Evolutionary conservation across 2,888 invertebrate genomes (phyloP).

Genomic region (Sinelater perroti): DNA sequence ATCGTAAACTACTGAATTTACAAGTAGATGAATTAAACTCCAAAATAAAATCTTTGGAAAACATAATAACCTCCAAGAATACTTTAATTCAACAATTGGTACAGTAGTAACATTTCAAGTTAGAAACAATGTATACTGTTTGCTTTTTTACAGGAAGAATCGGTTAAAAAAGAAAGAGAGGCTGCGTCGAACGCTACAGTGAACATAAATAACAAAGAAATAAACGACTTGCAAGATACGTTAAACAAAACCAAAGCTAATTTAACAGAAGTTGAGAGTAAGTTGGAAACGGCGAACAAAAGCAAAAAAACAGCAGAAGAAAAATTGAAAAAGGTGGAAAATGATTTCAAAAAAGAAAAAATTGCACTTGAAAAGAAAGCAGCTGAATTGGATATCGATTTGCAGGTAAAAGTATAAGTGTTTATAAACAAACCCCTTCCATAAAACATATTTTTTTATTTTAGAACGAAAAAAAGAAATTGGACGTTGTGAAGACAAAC

Average conservation of each 20-base stretch:
- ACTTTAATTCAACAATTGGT: slow-evolving; percentile 71
- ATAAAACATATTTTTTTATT: slow-evolving; percentile 34
- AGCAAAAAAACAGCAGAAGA: slow-evolving; percentile 56
- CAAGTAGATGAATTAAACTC: slow-evolving; percentile 67
- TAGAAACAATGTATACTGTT: not conserved
- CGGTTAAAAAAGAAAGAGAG: slow-evolving; percentile 62
- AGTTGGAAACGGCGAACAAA: slow-evolving; percentile 54
- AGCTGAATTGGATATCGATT: slow-evolving; percentile 54
- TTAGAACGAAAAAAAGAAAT: slow-evolving; percentile 71
- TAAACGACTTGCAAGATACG: slow-evolving; percentile 53
- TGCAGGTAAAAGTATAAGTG: slow-evolving; percentile 47
- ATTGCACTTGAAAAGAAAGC: slow-evolving; percentile 70
- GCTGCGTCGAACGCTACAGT: slow-evolving; percentile 54
- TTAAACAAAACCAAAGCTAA: slow-evolving; percentile 49
- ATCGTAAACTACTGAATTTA: slow-evolving; percentile 61
- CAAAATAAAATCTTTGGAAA: slow-evolving; percentile 69
- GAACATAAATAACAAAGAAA: slow-evolving; percentile 51
- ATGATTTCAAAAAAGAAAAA: slow-evolving; percentile 69
- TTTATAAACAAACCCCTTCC: not conserved
- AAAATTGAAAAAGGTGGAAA: slow-evolving; percentile 70
- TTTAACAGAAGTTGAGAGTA: slow-evolving; percentile 54
- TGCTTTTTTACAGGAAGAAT: slow-evolving; percentile 58
- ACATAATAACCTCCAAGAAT: slow-evolving; percentile 67
- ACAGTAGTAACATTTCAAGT: slow-evolving; percentile 45
- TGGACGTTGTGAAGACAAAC: slow-evolving; percentile 72